Evolutionary conservation across 1,140 invertebrate genomes (phyloP).

Genomic region (Zaprionus camerounensis): DNA sequence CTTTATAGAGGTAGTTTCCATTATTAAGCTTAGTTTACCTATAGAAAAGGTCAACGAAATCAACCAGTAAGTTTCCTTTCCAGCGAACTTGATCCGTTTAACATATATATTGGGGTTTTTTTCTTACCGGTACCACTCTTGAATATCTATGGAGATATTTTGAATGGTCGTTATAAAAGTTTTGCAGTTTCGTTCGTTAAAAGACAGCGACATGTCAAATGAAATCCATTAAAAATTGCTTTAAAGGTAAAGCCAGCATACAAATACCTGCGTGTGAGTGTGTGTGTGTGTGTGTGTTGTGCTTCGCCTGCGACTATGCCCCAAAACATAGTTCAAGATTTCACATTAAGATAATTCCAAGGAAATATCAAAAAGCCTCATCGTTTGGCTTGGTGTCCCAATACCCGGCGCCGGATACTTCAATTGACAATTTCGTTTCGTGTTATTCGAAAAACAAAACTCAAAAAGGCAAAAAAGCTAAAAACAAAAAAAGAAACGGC

Average conservation of each 20-base stretch:
- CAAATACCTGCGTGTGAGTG: neutral
- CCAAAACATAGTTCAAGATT: conserved; percentile 78
- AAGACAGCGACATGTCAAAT: conserved; percentile 65
- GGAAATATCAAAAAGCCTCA: conserved; percentile 68
- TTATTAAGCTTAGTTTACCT: neutral
- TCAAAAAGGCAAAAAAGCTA: conserved; percentile 20
- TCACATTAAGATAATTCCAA: conserved; percentile 82
- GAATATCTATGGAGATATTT: conserved; percentile 2
- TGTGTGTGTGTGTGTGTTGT: conserved; percentile 9
- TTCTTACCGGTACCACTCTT: neutral
- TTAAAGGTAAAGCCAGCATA: conserved; percentile 45
- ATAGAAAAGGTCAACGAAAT: neutral
- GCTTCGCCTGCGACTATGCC: conserved; percentile 71
- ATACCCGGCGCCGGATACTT: conserved; percentile 58
- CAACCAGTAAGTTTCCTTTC: neutral
- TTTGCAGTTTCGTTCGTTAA: conserved; percentile 64
- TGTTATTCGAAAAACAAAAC: conserved; percentile 55
- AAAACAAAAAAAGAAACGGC: conserved; percentile 9
- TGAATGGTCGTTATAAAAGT: conserved; percentile 64
- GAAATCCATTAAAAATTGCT: conserved; percentile 78
- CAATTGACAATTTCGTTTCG: conserved; percentile 80
- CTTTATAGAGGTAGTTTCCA: neutral
- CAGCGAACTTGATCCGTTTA: neutral
- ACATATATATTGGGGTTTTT: conserved; percentile 2
- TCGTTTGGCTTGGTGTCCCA: conserved; percentile 44